A percentile compares a stretch with the other conserved stretches of the same genome.
These are phyloP conservation scores for Hylaeus volcanicus DNA, from an alignment of 1,140 invertebrate species.

Conservation along the genomic window DNA sequence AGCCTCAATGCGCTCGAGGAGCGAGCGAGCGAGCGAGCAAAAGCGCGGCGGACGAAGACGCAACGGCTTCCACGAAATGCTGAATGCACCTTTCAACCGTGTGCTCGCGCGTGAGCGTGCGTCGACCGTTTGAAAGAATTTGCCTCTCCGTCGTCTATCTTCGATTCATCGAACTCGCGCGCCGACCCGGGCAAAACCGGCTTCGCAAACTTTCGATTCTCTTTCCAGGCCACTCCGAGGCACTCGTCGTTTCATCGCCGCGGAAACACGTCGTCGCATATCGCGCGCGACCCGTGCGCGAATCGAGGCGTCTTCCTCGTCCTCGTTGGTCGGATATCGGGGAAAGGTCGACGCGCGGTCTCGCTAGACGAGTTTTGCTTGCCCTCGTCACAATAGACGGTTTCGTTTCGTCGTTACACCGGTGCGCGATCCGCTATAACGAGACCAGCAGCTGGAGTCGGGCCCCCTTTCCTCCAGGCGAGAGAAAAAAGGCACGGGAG, in stretches of 20 bases:
- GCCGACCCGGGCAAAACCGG: constrained; percentile 15
- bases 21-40: not conserved
- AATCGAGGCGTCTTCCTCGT: too few relatives aligned
- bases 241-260: not conserved
- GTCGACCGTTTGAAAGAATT: constrained; percentile 50
- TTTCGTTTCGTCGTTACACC: constrained; percentile 11
- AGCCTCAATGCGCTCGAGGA: constrained; percentile 10
- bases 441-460: constrained; percentile 55
- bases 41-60: not conserved
- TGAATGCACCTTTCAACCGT: constrained; percentile 44
- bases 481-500: constrained; percentile 36
- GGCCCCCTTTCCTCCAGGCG: not conserved
- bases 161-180: constrained; percentile 18
- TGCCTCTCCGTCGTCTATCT: constrained; percentile 18
- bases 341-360: constrained; percentile 12
- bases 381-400: constrained; percentile 22
- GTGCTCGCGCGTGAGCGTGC: not conserved
- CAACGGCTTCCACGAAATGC: constrained; percentile 44
- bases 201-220: constrained; percentile 10
- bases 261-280: not conserved
- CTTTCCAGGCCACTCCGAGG: not conserved
- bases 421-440: constrained; percentile 51
- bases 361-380: constrained; percentile 29
- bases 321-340: not conserved
- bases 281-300: not conserved